Evolutionary conservation across 2,113 vertebrate genomes (phyloP).

Genomic region (Jaculus jaculus): DNA sequence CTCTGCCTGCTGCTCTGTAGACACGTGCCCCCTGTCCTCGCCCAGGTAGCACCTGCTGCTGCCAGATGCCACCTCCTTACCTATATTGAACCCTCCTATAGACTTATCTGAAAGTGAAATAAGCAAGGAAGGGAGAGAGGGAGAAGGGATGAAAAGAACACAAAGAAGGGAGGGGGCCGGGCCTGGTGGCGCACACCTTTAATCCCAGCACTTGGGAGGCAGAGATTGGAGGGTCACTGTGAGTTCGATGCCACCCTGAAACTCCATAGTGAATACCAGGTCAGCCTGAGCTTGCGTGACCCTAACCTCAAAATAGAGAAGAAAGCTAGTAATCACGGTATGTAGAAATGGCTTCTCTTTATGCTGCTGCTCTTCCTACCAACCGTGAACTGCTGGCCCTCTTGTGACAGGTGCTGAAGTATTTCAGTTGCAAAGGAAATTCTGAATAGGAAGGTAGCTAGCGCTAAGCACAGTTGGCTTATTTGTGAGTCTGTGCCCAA

Average conservation of each 20-base stretch:
- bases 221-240: too few relatives aligned
- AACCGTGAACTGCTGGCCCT: not conserved
- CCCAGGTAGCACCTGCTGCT: not conserved
- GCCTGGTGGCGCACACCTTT: too few relatives aligned
- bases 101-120: not conserved
- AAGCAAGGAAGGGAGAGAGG: fast-evolving
- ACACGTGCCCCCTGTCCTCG: too few relatives aligned
- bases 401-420: not conserved
- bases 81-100: not conserved
- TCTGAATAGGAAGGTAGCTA: fast-evolving
- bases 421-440: slow-evolving; percentile 27
- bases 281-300: too few relatives aligned
- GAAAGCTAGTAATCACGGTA: not conserved
- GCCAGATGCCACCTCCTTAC: too few relatives aligned
- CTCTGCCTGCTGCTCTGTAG: not conserved
- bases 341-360: not conserved
- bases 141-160: too few relatives aligned
- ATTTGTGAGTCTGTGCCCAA: not conserved
- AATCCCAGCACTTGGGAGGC: too few relatives aligned
- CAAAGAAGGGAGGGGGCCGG: not conserved
- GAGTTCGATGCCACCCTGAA: too few relatives aligned
- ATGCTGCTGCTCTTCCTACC: not conserved
- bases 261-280: too few relatives aligned
- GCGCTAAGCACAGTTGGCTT: not conserved
- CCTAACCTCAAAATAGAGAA: too few relatives aligned